phyloP scores from a whole-genome alignment of 2,888 invertebrate genomes.

The Cephus rjabovi region DNA sequence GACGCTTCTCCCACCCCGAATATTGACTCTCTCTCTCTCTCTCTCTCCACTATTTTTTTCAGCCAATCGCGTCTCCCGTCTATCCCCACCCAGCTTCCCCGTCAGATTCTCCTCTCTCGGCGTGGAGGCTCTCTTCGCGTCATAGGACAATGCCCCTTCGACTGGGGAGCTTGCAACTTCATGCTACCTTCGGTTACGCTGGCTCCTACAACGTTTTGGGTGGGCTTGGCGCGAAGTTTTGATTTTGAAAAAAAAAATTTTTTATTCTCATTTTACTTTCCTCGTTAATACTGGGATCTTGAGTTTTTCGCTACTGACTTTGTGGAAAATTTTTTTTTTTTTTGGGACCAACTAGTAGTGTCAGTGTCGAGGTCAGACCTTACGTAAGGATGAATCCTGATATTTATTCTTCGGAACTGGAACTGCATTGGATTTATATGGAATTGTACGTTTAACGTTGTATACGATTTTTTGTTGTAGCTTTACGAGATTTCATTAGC shows the following conservation, averaged over 20 bases:
- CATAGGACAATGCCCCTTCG: slow-evolving; percentile 41
- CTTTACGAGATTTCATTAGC: slow-evolving; percentile 20
- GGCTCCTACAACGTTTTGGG: background rate
- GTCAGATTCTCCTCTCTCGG: slow-evolving; percentile 15
- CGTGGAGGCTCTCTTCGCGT: slow-evolving; percentile 29
- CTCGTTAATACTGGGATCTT: slow-evolving; percentile 5
- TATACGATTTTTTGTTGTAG: background rate
- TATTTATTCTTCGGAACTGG: slow-evolving; percentile 30
- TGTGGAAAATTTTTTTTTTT: background rate
- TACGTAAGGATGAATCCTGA: slow-evolving; percentile 29
- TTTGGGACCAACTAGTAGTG: background rate
- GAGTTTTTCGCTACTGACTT: background rate
- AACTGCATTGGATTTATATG: slow-evolving; percentile 32
- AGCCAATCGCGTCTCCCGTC: background rate
- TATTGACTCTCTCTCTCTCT: background rate
- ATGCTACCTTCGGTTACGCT: background rate
- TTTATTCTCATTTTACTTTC: background rate
- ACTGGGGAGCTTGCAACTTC: slow-evolving; percentile 11
- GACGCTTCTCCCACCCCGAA: background rate
- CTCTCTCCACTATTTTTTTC: background rate
- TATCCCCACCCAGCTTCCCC: background rate
- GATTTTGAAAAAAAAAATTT: background rate
- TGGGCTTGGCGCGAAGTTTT: background rate
- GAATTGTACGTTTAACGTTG: slow-evolving; percentile 34
- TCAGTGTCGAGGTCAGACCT: background rate